phyloP scores from a whole-genome alignment of 2,113 vertebrate species.

The Vulpes lagopus region DNA sequence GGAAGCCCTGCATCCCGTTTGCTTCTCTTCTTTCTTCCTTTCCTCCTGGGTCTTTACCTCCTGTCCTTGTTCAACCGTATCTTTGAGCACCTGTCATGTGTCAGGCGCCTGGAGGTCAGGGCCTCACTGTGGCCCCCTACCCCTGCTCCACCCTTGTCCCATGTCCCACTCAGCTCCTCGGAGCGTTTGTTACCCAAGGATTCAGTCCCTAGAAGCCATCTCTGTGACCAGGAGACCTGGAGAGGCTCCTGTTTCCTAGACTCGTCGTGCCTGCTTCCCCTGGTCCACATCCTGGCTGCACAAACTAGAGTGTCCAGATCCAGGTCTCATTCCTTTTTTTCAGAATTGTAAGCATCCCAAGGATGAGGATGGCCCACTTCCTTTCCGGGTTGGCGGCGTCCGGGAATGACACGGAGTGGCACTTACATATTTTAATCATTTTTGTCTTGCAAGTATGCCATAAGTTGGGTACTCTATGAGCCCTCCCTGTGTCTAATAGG shows the following conservation, averaged over 20 bases:
- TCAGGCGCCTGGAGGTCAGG: neutral
- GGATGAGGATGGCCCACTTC: neutral
- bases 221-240: neutral
- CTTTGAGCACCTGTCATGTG: neutral
- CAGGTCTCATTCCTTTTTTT: neutral
- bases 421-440: neutral
- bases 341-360: neutral
- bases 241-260: neutral
- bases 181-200: neutral
- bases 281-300: neutral
- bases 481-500: neutral
- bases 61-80: accelerated
- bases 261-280: neutral
- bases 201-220: neutral
- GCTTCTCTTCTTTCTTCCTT: neutral
- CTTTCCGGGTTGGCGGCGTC: neutral
- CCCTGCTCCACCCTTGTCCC: neutral
- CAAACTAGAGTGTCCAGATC: too few species aligned
- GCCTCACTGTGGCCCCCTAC: accelerated
- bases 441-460: neutral
- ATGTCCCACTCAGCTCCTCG: accelerated
- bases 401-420: neutral
- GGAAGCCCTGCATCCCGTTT: accelerated
- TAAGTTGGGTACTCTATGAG: neutral
- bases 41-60: too few species aligned